Base-by-base conservation (phyloP, 1,140 invertebrate species). In the Whitmania pigra region DNA sequence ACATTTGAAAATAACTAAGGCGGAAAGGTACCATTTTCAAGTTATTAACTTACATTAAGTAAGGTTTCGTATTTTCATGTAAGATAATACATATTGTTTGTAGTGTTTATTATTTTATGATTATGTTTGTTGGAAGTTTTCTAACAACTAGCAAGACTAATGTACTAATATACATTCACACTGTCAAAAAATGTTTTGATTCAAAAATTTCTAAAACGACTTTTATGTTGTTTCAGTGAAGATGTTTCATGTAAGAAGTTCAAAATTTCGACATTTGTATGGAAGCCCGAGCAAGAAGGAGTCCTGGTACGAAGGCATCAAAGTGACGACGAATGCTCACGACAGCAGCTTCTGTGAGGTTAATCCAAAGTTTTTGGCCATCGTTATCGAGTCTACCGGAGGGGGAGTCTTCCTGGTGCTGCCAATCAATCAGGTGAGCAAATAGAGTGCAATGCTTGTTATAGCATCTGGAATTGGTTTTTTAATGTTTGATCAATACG, bases 261-360 rank as follows among this genome's bases (percentile, higher is more conserved):
- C 81, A 22, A 83, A 83, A 73, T 83, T 80, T 74, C 79, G 81
- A 9, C 81, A 83, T 75, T 78, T 83, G n/a, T 83, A 78, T 72
- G 81, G 81, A 29, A 75, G 75, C 31, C 74, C 77, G 15, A 72
- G 72, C 15, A 73, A 78, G 54, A 80, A 80, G 71, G 79, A 82
- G 54, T 74, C 77, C 36, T 81, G 78, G 68, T 83, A 78, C 73
- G 82, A 82, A 73, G 80, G 81, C 68, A 73, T 83, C 7, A 73
- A 77, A 49, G 79, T 82, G 36, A 80, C 81, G 0, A 75, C 77
- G 25, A 81, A 80, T 75, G 77, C 79, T 18, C 81, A 82, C 73
- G 82, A 83, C 75, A 79, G 78, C 68, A 79, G 76, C 54, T 82
- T 82, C 73, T 81, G 80, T 75, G 77, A 77, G 9, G 80, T 82